Base-by-base conservation (phyloP, 2,797 vertebrate genomes). In the Pipistrellus nathusii region DNA sequence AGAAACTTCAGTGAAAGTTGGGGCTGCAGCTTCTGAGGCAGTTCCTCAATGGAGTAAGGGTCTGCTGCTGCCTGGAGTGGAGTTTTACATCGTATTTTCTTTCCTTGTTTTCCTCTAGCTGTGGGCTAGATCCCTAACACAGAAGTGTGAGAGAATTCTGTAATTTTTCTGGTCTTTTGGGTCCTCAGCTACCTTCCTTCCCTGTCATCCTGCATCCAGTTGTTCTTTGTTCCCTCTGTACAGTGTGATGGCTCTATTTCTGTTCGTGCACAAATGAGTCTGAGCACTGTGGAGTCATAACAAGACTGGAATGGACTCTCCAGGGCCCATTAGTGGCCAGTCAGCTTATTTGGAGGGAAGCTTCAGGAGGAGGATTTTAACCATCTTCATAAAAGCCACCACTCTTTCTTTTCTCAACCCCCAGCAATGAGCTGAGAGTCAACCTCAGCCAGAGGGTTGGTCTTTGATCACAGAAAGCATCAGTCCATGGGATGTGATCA, bases 211-310 rank as follows among this genome's bases (percentile, higher is more conserved):
- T 88, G 21, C 4, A 51, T 78, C 38, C 46, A 62, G 25, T 81
- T 83, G 62, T 25, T 86, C 66, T 92, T 68, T 90, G 21, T 77
- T 82, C 69, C 64, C 81, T 91, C 23, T 6, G 30, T 93, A 41
- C 32, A 8, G 3, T 30, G 32, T 46, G 48, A 77, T 71, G 59
- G 17, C 20, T 77, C 93, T 93, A 85, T 86, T 94, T 94, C 76
- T 46, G 48, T 81, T 95, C 38, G 46, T 55, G 8, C 59, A 57
- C 32, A 46, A 88, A 59, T 41, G 62, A 88, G 41, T 68, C 80
- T 88, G 69, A 81, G 92, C 72, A 82, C 32, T 71, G 57, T 83
- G 48, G 59, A 95, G 53, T 96, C 83, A 82, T 77, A 96, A 64
- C 14, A 90, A 88, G 78, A 93, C 12, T 76, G 27, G 57, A 27